A percentile compares a stretch with the other conserved stretches of the same genome.
Evolutionary conservation across 2,797 vertebrate genomes (phyloP).

Genomic region (Emydoidea blandingii): DNA sequence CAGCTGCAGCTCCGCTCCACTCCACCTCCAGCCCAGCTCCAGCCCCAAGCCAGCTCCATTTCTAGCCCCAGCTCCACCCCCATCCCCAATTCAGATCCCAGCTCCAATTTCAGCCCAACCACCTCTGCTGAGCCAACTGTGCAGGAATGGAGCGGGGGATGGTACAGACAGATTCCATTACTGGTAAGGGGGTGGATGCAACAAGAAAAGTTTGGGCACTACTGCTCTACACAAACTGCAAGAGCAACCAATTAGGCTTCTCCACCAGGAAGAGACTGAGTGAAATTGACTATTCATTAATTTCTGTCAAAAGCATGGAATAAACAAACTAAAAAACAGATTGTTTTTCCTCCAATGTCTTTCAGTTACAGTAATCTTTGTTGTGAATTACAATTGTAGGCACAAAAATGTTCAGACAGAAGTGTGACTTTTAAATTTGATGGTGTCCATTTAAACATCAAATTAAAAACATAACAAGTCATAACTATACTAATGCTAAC

Average conservation of each 20-base stretch:
- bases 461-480: neutral
- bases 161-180: too few species aligned
- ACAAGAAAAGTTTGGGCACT: too few species aligned
- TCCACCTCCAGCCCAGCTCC: too few species aligned
- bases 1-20: too few species aligned
- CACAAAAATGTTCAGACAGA: slow-evolving; percentile 34
- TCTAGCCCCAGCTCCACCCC: too few species aligned
- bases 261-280: slow-evolving; percentile 64
- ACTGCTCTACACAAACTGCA: slow-evolving; percentile 40
- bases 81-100: too few species aligned
- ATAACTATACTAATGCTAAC: neutral
- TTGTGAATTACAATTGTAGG: slow-evolving; percentile 21
- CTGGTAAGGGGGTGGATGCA: too few species aligned
- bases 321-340: slow-evolving; percentile 62
- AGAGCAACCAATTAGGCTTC: slow-evolving; percentile 51
- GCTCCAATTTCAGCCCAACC: too few species aligned
- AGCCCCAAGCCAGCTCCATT: too few species aligned
- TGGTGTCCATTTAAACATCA: neutral
- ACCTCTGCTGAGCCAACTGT: too few species aligned
- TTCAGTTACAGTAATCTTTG: slow-evolving; percentile 55
- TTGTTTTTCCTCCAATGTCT: neutral
- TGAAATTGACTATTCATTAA: slow-evolving; percentile 48
- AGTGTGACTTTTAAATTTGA: slow-evolving; percentile 21
- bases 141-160: too few species aligned
- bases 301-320: slow-evolving; percentile 55